phyloP scores from a whole-genome alignment of 2,888 invertebrate species.

The Pristionchus mayeri region DNA sequence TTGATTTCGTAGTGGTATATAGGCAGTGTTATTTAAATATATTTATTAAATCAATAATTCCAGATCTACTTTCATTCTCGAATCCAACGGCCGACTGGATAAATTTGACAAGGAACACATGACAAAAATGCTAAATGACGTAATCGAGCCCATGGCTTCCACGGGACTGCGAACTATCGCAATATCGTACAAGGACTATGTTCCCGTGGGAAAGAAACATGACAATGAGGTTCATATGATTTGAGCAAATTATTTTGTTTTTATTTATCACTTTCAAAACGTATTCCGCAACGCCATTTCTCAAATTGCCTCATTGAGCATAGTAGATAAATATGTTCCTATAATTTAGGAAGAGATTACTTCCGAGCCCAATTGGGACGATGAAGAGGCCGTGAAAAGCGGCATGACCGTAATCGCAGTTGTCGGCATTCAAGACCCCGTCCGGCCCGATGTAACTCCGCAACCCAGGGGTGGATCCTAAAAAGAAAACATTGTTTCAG shows the following conservation, averaged over 20 bases:
- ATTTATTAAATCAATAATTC: too few relatives aligned
- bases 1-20: too few relatives aligned
- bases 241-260: too few relatives aligned
- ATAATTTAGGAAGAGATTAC: conserved; percentile 56
- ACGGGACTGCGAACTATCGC: conserved; percentile 79
- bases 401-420: conserved; percentile 78
- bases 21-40: too few relatives aligned
- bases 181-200: conserved; percentile 77
- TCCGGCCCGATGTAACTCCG: conserved; percentile 77
- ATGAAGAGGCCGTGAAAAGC: conserved; percentile 77
- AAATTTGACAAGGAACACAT: conserved; percentile 76
- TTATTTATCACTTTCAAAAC: background rate
- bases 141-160: conserved; percentile 79
- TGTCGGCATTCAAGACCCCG: conserved; percentile 80
- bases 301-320: too few relatives aligned
- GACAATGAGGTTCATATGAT: conserved; percentile 59
- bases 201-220: conserved; percentile 58
- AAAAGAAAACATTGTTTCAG: conserved; percentile 65
- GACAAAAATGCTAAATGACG: conserved; percentile 73
- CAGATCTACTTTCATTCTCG: conserved; percentile 95
- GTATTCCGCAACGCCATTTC: background rate
- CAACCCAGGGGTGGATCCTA: too few relatives aligned
- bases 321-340: too few relatives aligned
- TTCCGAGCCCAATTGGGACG: conserved; percentile 77
- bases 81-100: conserved; percentile 89